phyloP scores from a whole-genome alignment of 1,140 invertebrate species.

The Cardiocondyla obscurior region DNA sequence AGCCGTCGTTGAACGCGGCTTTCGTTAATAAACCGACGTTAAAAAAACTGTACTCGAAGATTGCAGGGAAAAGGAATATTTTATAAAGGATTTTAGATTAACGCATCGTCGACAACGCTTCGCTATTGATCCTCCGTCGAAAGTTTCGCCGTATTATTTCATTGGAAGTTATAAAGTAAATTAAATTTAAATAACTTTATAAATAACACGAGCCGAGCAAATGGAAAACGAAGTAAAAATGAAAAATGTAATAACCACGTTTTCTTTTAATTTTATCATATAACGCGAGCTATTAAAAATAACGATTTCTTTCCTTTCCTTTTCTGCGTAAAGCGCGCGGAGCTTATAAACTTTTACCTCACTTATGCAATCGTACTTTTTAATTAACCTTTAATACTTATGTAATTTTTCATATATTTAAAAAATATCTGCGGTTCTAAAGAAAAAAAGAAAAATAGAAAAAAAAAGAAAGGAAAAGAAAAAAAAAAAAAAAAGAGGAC shows the following conservation, averaged over 20 bases:
- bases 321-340: background rate
- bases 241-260: background rate
- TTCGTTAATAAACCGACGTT: constrained; percentile 22
- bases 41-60: constrained; percentile 26
- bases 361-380: background rate
- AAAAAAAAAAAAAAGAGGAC: background rate
- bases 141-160: background rate
- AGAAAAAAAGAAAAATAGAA: too few relatives aligned
- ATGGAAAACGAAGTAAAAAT: background rate
- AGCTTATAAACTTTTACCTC: background rate
- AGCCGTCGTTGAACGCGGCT: background rate
- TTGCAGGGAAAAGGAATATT: background rate
- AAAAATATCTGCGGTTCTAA: background rate
- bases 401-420: background rate
- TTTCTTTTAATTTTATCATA: background rate
- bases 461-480: too few relatives aligned
- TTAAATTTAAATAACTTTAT: background rate
- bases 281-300: constrained; percentile 9
- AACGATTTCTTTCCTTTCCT: background rate
- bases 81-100: background rate
- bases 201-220: background rate
- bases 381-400: background rate
- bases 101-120: background rate
- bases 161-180: background rate
- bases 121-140: background rate